These are phyloP conservation scores for Geodia barretti DNA, from an alignment of 37 sponge, comb jelly and placozoan genomes.

Conservation along the genomic window DNA sequence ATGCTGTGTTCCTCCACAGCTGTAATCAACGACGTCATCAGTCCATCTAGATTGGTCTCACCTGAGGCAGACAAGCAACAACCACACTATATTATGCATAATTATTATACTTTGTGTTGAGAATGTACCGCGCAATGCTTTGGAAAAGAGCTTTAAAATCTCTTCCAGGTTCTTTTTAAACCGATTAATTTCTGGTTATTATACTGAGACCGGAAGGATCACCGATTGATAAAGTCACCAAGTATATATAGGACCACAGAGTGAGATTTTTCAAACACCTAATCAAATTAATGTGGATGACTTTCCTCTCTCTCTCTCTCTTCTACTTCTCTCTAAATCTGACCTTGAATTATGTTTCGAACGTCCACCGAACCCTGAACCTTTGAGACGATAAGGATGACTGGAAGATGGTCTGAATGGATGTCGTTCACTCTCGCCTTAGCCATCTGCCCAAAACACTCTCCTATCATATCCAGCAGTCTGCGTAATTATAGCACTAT, in stretches of 20 bases:
- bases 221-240: too few relatives aligned
- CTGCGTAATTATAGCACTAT: conserved; percentile 16
- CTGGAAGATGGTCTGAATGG: conserved; percentile 74
- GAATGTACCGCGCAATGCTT: not conserved
- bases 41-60: conserved; percentile 55
- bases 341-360: conserved; percentile 79
- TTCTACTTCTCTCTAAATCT: not conserved
- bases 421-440: conserved; percentile 65
- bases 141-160: too few relatives aligned
- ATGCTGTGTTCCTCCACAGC: conserved; percentile 58
- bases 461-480: conserved; percentile 72
- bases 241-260: too few relatives aligned
- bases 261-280: too few relatives aligned
- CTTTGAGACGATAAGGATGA: conserved; percentile 80
- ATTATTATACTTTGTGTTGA: too few relatives aligned
- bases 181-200: too few relatives aligned
- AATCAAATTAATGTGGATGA: too few relatives aligned
- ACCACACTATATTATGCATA: too few relatives aligned
- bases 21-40: conserved; percentile 62
- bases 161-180: not conserved
- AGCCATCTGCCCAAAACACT: conserved; percentile 65
- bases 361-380: conserved; percentile 59
- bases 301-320: conserved; percentile 3
- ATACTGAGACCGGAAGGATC: too few relatives aligned
- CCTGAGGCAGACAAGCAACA: conserved; percentile 21